Conservation (phyloP, 2,797 vertebrate species). For the Podargus strigoides region DNA sequence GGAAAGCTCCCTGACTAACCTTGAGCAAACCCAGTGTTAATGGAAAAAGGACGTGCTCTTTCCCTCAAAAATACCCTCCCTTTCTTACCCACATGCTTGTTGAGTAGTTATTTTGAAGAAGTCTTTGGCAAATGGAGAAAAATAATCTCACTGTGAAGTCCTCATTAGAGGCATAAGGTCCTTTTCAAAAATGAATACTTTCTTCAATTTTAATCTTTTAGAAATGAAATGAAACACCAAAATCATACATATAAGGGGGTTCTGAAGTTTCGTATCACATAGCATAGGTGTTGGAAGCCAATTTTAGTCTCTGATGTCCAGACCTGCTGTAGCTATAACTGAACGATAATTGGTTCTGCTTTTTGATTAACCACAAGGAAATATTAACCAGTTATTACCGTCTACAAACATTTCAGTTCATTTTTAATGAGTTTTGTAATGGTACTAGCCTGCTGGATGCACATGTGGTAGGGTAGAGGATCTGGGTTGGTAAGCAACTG, state of each 20-base stretch:
- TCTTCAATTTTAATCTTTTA: neutral
- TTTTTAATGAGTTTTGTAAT: neutral
- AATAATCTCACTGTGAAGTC: neutral
- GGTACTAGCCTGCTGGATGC: neutral
- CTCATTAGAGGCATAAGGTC: neutral
- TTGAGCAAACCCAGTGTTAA: neutral
- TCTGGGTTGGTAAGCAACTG: neutral
- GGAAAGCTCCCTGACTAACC: neutral
- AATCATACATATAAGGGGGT: neutral
- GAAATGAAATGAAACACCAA: neutral
- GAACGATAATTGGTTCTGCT: neutral
- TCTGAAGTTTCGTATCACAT: neutral
- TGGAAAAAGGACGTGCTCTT: neutral
- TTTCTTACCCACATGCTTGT: neutral
- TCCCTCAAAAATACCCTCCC: neutral
- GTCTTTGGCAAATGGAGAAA: neutral
- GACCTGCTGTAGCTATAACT: neutral
- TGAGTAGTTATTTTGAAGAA: neutral
- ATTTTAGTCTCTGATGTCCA: neutral
- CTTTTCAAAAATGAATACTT: neutral
- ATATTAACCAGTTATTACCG: neutral
- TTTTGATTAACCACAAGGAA: neutral
- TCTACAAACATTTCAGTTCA: neutral
- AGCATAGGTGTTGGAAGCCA: neutral
- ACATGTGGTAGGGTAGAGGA: rapidly evolving